Base-by-base conservation (phyloP, 1,140 invertebrate species). In the Neodiprion virginianus region DNA sequence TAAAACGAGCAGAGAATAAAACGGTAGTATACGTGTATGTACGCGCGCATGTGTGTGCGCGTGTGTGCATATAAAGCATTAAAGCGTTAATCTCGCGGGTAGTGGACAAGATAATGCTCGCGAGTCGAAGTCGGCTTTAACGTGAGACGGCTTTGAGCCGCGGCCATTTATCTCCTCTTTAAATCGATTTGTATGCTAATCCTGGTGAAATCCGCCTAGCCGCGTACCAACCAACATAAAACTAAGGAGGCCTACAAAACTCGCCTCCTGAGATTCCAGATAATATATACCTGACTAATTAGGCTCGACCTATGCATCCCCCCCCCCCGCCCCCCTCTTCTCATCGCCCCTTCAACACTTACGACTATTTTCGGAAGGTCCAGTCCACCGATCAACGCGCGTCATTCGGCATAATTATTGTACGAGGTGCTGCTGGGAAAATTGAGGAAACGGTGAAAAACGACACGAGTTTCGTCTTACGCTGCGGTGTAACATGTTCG, bases 101-200 rank as follows among this genome's bases (percentile, higher is more conserved):
- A 40, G 28, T 85, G 86, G 85, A 85, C 86, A 85, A 87, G 86
- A 88, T 88, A 87, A 88, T 87, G 81, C 84, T 77, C 5, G 28
- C 28, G 28, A 40, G 28, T 40, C 80, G 72, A 81, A 81, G 82
- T 85, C 85, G 84, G 84, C 85, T 82, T 40, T 81, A 82, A 82
- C 86, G 84, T 86, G 85, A 88, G 86, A 83, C 87, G 83, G 82
- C 85, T 83, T 80, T 79, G 82, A 87, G 86, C 28, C 28, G 28
- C 83, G 83, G 85, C 85, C 87, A 88, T 88, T 88, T 88, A 88
- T 88, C 87, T 88, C 84, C 83, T 86, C 86, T 88, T 88, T 88
- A 86, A 88, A 88, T 88, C 87, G 87, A 88, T 88, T 88, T 88
- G 86, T 88, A 88, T 88, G 87, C 87, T 88, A 88, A 88, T 88